Evolutionary conservation across 2,888 invertebrate genomes (phyloP).

Genomic region (Drosophila nigricruria): DNA sequence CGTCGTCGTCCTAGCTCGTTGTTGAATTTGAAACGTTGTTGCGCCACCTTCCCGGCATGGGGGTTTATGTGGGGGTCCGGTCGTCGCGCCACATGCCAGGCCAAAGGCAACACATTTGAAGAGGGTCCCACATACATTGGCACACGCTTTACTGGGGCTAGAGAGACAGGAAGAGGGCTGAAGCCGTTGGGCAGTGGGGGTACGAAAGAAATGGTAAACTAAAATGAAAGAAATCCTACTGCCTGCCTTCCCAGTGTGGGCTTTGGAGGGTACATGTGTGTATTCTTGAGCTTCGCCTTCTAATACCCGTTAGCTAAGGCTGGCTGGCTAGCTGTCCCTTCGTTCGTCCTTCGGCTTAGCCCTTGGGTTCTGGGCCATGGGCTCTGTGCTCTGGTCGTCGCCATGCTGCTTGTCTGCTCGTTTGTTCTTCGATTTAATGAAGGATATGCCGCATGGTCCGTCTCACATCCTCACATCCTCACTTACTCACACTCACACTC

Average conservation of each 20-base stretch:
- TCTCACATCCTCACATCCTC: slow-evolving; percentile 54
- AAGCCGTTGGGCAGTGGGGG: slow-evolving; percentile 4
- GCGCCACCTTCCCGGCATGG: slow-evolving; percentile 44
- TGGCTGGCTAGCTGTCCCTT: slow-evolving; percentile 14
- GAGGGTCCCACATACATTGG: slow-evolving; percentile 65
- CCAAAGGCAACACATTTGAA: slow-evolving; percentile 75
- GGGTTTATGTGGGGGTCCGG: slow-evolving; percentile 52
- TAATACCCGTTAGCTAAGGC: slow-evolving; percentile 17
- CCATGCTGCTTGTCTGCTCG: slow-evolving; percentile 77
- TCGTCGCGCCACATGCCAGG: slow-evolving; percentile 74
- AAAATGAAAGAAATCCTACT: slow-evolving; percentile 79
- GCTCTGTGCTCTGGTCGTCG: slow-evolving; percentile 48
- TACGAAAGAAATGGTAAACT: slow-evolving; percentile 77
- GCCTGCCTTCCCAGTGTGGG: slow-evolving; percentile 8
- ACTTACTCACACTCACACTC: slow-evolving; percentile 13
- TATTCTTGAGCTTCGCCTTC: slow-evolving; percentile 27
- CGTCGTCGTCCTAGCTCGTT: slow-evolving; percentile 54
- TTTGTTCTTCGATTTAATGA: slow-evolving; percentile 82
- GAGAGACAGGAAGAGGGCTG: neutral
- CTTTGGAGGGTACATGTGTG: slow-evolving; percentile 23
- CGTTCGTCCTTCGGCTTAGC: slow-evolving; percentile 45
- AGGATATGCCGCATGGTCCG: slow-evolving; percentile 74
- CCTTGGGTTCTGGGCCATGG: slow-evolving; percentile 24
- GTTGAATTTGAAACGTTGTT: slow-evolving; percentile 69
- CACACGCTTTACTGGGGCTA: slow-evolving; percentile 44